phyloP scores from a whole-genome alignment of 1,140 invertebrate species.

The Rhagoletis pomonella region DNA sequence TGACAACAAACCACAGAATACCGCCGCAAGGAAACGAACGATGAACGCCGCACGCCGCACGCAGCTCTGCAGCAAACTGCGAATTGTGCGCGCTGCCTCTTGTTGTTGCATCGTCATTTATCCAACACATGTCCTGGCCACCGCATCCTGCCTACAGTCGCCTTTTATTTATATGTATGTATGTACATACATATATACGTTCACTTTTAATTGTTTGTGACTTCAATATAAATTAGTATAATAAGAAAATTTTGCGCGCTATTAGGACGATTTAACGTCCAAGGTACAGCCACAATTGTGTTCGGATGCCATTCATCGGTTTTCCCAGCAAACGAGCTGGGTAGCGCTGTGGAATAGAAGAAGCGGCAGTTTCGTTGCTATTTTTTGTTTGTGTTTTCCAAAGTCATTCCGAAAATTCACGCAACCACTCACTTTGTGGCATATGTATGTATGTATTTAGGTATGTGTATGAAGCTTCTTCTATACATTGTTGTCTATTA shows the following conservation, averaged over 20 bases:
- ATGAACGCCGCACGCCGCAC: not conserved
- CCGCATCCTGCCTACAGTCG: not conserved
- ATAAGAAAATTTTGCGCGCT: constrained; percentile 44
- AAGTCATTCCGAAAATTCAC: not conserved
- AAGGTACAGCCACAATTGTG: constrained; percentile 8
- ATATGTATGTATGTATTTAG: not conserved
- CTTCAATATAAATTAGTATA: constrained; percentile 44
- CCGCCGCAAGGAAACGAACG: not conserved
- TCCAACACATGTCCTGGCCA: constrained; percentile 13
- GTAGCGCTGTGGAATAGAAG: not conserved
- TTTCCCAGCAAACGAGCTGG: constrained; percentile 13
- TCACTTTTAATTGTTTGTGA: constrained; percentile 46
- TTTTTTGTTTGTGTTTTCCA: not conserved
- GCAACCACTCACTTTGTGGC: not conserved
- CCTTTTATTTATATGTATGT: constrained; percentile 17
- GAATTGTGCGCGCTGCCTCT: not conserved
- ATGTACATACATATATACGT: not conserved
- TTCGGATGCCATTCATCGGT: not conserved
- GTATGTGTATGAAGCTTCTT: not conserved
- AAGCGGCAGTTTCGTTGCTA: not conserved
- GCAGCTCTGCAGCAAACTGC: not conserved
- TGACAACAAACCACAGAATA: constrained; percentile 43
- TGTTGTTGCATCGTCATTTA: not conserved
- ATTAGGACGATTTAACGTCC: not conserved
- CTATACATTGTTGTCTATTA: constrained; percentile 8